Percentiles rank a stretch among this genome's conserved stretches.
These are phyloP conservation scores for Cephalopachus bancanus DNA, from an alignment of 2,797 vertebrate genomes.

Conservation along the genomic window DNA sequence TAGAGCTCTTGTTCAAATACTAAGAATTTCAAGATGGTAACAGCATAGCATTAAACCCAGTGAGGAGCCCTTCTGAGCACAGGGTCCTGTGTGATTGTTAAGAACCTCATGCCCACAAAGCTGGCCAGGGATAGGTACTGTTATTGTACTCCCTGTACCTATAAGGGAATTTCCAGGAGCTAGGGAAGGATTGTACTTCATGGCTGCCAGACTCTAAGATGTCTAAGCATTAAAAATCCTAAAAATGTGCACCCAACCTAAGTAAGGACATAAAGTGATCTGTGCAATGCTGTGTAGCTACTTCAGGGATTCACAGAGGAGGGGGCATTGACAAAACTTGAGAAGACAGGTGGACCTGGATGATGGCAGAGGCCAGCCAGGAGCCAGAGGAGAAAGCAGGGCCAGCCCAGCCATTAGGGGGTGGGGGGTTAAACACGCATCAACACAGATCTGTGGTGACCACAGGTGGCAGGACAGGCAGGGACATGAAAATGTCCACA, in stretches of 20 bases:
- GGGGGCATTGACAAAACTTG: background rate
- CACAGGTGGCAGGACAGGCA: background rate
- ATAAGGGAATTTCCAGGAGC: accelerated
- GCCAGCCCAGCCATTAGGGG: background rate
- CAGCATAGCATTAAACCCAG: background rate
- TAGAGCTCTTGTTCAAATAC: no score
- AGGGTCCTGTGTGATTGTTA: background rate
- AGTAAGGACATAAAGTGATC: background rate
- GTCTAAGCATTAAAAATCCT: background rate
- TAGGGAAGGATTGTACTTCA: accelerated
- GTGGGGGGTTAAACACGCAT: background rate
- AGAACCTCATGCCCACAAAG: accelerated
- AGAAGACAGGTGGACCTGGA: background rate
- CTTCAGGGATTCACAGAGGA: background rate
- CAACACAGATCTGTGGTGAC: background rate
- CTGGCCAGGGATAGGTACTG: accelerated
- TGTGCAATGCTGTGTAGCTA: accelerated
- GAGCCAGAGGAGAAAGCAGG: background rate
- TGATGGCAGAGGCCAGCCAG: background rate
- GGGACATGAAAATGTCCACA: background rate
- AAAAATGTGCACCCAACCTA: background rate
- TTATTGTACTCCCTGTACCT: accelerated
- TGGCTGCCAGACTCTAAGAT: background rate
- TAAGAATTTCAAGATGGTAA: background rate
- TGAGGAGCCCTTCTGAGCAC: accelerated